Conservation (phyloP, 2,888 invertebrate genomes). For the Celastrina argiolus region DNA sequence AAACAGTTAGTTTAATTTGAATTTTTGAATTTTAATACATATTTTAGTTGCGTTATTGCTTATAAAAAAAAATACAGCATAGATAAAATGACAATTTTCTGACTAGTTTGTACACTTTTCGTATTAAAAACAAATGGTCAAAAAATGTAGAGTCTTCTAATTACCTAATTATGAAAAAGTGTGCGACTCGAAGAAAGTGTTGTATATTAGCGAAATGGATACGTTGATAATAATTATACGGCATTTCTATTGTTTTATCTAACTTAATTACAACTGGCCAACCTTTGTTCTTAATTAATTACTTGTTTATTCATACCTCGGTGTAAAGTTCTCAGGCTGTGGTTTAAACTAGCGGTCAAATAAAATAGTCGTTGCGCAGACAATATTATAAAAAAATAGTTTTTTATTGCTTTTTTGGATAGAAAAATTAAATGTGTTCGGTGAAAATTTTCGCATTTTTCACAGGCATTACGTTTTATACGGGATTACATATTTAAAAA, state of each 20-base stretch:
- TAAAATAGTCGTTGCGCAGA: background rate
- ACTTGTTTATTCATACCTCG: constrained; percentile 58
- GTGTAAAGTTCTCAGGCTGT: constrained; percentile 59
- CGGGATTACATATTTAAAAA: too few relatives aligned
- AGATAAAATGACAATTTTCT: background rate
- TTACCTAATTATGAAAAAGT: background rate
- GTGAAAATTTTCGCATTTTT: too few relatives aligned
- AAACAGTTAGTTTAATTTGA: constrained; percentile 4
- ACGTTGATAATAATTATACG: constrained; percentile 8
- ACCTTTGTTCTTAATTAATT: constrained; percentile 64
- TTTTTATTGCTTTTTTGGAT: background rate
- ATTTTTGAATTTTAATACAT: background rate
- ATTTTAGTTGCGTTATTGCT: background rate
- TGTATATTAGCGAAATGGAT: constrained; percentile 18
- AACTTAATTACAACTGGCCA: constrained; percentile 62
- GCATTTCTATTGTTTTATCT: constrained; percentile 50
- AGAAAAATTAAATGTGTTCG: background rate
- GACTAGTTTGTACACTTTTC: background rate
- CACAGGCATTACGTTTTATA: too few relatives aligned
- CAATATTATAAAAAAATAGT: background rate
- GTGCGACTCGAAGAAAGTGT: constrained; percentile 7
- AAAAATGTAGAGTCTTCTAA: background rate
- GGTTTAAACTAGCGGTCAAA: constrained; percentile 60
- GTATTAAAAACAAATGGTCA: background rate
- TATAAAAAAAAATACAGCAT: background rate